phyloP scores from a whole-genome alignment of 1,140 invertebrate genomes.

The Spodoptera litura region DNA sequence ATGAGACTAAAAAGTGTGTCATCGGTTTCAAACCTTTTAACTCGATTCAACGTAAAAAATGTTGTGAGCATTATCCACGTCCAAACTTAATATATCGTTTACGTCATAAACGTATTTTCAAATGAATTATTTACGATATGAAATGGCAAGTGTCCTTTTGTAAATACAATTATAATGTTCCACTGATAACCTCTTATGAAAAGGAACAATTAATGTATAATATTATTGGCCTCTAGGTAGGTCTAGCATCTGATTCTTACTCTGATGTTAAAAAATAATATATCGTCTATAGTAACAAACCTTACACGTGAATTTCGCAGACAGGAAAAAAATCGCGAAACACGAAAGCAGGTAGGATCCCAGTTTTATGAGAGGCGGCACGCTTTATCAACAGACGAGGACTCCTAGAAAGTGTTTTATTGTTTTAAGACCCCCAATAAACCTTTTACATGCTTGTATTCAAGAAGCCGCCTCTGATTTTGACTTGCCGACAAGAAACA shows the following conservation, averaged over 20 bases:
- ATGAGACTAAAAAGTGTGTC: not conserved
- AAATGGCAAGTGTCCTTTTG: no score
- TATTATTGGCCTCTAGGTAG: no score
- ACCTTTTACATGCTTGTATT: slow-evolving; percentile 61
- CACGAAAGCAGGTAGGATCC: slow-evolving; percentile 60
- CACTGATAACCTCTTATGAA: no score
- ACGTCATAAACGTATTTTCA: not conserved
- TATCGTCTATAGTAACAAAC: not conserved
- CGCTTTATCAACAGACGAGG: slow-evolving; percentile 28
- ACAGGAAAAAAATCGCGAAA: slow-evolving; percentile 58
- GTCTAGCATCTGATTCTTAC: no score
- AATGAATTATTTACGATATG: no score
- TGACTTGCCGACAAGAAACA: slow-evolving; percentile 50
- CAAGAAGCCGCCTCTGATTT: slow-evolving; percentile 70
- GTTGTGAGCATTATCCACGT: no score
- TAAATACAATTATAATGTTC: no score
- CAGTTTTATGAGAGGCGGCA: slow-evolving; percentile 55
- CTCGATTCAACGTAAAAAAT: not conserved
- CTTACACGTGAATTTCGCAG: not conserved
- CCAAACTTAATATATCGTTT: not conserved
- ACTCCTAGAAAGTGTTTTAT: slow-evolving; percentile 67
- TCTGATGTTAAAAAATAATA: no score
- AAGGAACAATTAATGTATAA: no score
- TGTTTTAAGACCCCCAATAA: slow-evolving; percentile 71
- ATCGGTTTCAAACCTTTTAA: not conserved